These are phyloP conservation scores for Volucella inflata DNA, from an alignment of 2,888 invertebrate genomes.

Conservation along the genomic window DNA sequence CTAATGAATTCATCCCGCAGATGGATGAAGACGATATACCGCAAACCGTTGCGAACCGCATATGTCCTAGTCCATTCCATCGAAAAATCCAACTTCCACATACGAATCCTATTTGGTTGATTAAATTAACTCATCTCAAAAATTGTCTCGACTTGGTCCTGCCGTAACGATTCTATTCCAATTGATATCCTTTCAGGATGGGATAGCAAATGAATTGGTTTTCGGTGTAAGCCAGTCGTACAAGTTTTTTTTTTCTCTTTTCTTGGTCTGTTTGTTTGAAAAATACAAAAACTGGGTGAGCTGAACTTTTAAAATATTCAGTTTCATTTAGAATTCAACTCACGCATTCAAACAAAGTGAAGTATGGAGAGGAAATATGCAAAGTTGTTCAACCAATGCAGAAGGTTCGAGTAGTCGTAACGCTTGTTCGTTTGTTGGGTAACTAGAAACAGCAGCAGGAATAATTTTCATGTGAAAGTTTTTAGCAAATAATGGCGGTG, in stretches of 20 bases:
- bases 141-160: conserved; percentile 4
- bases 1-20: conserved; percentile 37
- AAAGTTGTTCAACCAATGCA: conserved; percentile 19
- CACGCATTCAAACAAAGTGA: conserved; percentile 20
- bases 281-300: background rate
- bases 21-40: conserved; percentile 12
- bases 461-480: conserved; percentile 35
- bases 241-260: conserved; percentile 8
- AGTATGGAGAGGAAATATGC: background rate
- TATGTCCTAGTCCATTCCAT: conserved; percentile 24
- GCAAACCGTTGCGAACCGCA: conserved; percentile 20
- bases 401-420: background rate
- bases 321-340: conserved; percentile 53
- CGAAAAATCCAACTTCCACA: background rate
- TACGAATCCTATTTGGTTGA: conserved; percentile 46
- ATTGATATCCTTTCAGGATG: conserved; percentile 24
- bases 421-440: conserved; percentile 1
- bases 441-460: conserved; percentile 21
- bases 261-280: background rate
- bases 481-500: conserved; percentile 21
- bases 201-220: conserved; percentile 10
- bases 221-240: background rate
- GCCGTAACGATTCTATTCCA: conserved; percentile 27
- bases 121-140: conserved; percentile 49
- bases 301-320: conserved; percentile 52